Evolutionary conservation across 1,140 invertebrate genomes (phyloP).

Genomic region (Drosophila jambulina): DNA sequence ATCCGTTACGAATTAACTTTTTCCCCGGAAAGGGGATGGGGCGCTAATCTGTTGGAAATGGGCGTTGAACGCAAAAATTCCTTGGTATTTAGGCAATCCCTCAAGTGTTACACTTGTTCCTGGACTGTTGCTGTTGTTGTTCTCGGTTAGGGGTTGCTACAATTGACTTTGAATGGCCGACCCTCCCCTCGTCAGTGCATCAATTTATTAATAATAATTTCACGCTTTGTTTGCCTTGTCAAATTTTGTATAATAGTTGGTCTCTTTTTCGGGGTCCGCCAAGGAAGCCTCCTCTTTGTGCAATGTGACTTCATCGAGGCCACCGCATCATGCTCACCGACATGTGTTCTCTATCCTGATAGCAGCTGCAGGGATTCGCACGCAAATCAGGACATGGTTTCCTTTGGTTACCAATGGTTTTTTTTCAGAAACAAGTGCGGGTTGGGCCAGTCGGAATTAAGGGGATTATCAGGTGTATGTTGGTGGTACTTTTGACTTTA

Average conservation of each 20-base stretch:
- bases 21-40: slow-evolving; percentile 17
- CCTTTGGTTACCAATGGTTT: slow-evolving; percentile 22
- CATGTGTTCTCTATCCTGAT: slow-evolving; percentile 41
- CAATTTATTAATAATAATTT: slow-evolving; percentile 84
- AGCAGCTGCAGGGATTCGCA: slow-evolving; percentile 66
- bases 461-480: slow-evolving; percentile 71
- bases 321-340: slow-evolving; percentile 17
- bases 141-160: slow-evolving; percentile 51
- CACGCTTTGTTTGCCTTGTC: slow-evolving; percentile 80
- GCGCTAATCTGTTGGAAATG: slow-evolving; percentile 70
- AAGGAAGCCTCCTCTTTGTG: slow-evolving; percentile 25
- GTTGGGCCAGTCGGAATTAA: slow-evolving; percentile 22
- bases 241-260: slow-evolving; percentile 67
- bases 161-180: slow-evolving; percentile 58
- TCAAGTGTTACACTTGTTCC: slow-evolving; percentile 71
- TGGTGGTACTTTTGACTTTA: slow-evolving; percentile 40
- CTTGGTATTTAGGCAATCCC: slow-evolving; percentile 69
- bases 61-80: slow-evolving; percentile 80
- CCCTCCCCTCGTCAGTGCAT: slow-evolving; percentile 26
- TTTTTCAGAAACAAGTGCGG: slow-evolving; percentile 51
- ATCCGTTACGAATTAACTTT: slow-evolving; percentile 68
- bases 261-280: slow-evolving; percentile 3
- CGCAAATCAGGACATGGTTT: slow-evolving; percentile 55
- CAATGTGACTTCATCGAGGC: slow-evolving; percentile 58
- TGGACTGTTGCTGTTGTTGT: slow-evolving; percentile 1